phyloP scores from a whole-genome alignment of 2,113 vertebrate species.

The Serinus canaria region DNA sequence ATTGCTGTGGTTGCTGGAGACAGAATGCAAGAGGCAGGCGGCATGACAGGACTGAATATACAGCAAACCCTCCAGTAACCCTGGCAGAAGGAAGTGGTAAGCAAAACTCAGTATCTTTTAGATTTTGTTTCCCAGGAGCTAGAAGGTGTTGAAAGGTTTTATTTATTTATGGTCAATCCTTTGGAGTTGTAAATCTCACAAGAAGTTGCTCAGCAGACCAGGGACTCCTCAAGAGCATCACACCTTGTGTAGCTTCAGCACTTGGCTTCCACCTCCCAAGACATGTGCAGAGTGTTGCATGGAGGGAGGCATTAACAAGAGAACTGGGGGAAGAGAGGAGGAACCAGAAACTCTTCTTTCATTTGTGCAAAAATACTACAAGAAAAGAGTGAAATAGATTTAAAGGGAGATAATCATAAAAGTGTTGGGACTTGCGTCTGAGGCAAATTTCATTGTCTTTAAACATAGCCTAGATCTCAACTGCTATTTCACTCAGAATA shows the following conservation, averaged over 20 bases:
- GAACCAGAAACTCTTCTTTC: background rate
- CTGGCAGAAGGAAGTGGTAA: background rate
- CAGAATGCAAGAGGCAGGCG: background rate
- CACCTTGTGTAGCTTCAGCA: background rate
- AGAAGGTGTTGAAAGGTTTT: background rate
- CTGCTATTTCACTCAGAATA: background rate
- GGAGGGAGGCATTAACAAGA: background rate
- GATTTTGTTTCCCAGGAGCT: background rate
- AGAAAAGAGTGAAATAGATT: background rate
- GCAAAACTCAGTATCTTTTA: background rate
- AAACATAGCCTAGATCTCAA: background rate
- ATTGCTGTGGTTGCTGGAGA: background rate
- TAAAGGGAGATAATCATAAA: background rate
- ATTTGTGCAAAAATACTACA: background rate
- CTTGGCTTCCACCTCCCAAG: background rate
- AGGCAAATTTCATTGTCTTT: background rate
- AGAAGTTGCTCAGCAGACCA: background rate
- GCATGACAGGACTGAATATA: background rate
- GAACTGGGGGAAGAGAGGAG: background rate
- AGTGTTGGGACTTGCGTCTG: background rate
- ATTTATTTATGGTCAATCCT: background rate
- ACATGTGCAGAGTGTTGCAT: background rate
- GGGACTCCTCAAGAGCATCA: background rate
- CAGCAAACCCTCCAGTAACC: rapidly evolving
- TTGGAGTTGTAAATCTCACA: background rate